Conservation (phyloP, 2,113 vertebrate species). For the Misgurnus mizolepis region DNA sequence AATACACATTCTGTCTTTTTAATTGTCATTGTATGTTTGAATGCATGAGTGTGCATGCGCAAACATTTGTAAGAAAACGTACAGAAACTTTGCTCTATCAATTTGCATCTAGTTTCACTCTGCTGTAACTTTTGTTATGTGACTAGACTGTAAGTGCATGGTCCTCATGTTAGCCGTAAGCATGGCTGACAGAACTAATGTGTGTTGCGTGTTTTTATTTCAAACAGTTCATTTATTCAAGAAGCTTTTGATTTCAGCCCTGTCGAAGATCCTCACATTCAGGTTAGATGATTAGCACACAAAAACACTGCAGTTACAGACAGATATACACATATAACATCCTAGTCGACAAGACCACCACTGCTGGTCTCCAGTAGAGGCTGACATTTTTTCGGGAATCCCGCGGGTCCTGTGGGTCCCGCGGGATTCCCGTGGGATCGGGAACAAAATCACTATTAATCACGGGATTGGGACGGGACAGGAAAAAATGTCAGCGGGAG, state of each 20-base stretch:
- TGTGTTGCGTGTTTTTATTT: slow-evolving; percentile 2
- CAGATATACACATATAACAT: neutral
- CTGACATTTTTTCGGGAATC: no score
- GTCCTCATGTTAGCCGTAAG: neutral
- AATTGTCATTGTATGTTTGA: no score
- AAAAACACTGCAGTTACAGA: neutral
- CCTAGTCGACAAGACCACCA: neutral
- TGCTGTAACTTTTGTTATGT: neutral
- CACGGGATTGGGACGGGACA: no score
- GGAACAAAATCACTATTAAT: no score
- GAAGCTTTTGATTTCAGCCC: slow-evolving; percentile 32
- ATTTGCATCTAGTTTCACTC: no score
- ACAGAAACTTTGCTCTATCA: no score
- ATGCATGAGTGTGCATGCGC: no score
- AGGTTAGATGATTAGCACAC: neutral
- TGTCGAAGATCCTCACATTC: slow-evolving; percentile 22
- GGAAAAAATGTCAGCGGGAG: no score
- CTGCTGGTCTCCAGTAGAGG: neutral
- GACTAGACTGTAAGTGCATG: neutral
- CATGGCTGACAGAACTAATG: slow-evolving; percentile 12
- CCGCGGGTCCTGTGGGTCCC: no score
- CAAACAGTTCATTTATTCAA: slow-evolving; percentile 41
- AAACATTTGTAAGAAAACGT: no score
- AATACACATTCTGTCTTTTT: no score
- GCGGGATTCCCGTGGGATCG: no score